phyloP scores from a whole-genome alignment of 1,140 invertebrate genomes.

The Aphidius gifuensis region DNA sequence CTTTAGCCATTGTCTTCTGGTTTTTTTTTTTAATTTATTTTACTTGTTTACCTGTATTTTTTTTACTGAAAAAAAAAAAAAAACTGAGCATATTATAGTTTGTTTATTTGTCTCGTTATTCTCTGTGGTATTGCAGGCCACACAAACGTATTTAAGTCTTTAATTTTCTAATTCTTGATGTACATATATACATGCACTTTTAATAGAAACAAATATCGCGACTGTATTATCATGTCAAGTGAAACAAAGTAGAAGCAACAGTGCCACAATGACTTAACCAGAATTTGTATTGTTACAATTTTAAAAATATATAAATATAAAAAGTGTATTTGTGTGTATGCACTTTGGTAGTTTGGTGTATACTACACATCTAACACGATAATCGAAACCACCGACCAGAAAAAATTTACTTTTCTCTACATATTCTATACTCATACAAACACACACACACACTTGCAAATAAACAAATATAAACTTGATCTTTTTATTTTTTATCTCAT shows the following conservation, averaged over 20 bases:
- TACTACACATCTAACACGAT: slow-evolving; percentile 15
- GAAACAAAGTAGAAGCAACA: slow-evolving; percentile 15
- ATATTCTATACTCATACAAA: neutral
- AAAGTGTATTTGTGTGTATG: neutral
- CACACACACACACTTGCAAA: neutral
- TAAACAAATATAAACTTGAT: neutral
- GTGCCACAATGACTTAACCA: slow-evolving; percentile 16
- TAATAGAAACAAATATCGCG: slow-evolving; percentile 15
- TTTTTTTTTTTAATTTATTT: too few relatives aligned
- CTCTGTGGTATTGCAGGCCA: neutral
- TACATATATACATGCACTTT: neutral
- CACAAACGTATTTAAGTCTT: slow-evolving; percentile 38
- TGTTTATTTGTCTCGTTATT: neutral
- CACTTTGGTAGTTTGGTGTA: slow-evolving; percentile 2
- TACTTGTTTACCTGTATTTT: neutral
- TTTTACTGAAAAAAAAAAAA: neutral
- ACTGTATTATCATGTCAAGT: slow-evolving; percentile 20
- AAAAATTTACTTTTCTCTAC: slow-evolving; percentile 18
- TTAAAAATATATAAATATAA: neutral
- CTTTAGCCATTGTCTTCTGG: neutral
- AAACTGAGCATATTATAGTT: neutral
- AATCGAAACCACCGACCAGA: slow-evolving; percentile 20
- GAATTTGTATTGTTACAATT: neutral
- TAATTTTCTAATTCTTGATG: slow-evolving; percentile 38
- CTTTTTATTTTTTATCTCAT: slow-evolving; percentile 6